Evolutionary conservation across 1,140 invertebrate genomes (phyloP), one percentile per base, ranked within the genome.

Genomic region (Camponotus vicinus): DNA sequence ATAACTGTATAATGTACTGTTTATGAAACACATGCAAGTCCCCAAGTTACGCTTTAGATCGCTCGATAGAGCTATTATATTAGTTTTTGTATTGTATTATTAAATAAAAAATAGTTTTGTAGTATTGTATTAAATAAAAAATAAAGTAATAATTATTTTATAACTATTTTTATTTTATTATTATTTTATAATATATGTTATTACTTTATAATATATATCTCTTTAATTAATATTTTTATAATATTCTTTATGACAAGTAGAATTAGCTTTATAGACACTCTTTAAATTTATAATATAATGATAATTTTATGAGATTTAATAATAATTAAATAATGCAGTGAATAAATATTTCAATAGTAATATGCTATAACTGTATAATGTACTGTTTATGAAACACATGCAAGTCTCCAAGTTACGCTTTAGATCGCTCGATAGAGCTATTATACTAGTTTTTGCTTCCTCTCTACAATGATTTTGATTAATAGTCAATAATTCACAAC

Each of bases 401-500:
- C 40, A n/a, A 27, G n/a, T 42, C 45, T 21, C 4, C n/a, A 69
- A 55, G 37, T 80, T 70, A 55, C 32, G 34, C 45, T 69, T 79
- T 6, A 42, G 9, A 32, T 80, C 40, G 45, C 52, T 55, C 66
- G 64, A 83, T 83, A 83, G 27, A 83, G 70, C 70, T 76, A 76
- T 83, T 76, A 73, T 40, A 40, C 6, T 63, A 13, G 27, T 75
- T 71, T 57, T 49, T 59, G n/a, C 37, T 40, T 49, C 42, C 49
- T n/a, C 21, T 11, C 32, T 15, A 8, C 40, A 80, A 80, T 80
- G 49, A 80, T 80, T 80, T 75, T 83, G 80, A 83, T 83, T 83
- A 83, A 83, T 83, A 83, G 80, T 27, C 70, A 76, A 76, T 83
- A 83, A 83, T 76, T 83, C 40, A 61, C 79, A 21, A 37, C 32